Percentiles rank a stretch among this genome's conserved stretches.
Evolutionary conservation across 53 echinoderm and acorn worm species (phyloP).

Genomic region (Apostichopus leukothele): DNA sequence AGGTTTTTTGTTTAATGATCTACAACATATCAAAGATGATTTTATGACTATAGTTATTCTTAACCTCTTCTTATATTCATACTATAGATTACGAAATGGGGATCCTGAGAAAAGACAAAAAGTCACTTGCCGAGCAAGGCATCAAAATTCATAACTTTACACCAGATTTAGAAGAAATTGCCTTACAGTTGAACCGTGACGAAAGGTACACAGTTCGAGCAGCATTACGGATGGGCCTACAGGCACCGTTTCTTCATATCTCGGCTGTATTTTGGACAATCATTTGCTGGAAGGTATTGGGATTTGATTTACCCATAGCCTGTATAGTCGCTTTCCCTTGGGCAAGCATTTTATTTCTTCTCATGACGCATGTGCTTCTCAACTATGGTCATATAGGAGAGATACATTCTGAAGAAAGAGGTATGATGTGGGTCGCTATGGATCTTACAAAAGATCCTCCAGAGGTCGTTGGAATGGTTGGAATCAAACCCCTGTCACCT

Average conservation of each 20-base stretch:
- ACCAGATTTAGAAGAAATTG: background rate
- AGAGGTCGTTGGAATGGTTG: background rate
- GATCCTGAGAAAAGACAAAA: background rate
- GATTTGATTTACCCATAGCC: background rate
- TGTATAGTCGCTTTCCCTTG: background rate
- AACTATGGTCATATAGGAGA: slow-evolving; percentile 8
- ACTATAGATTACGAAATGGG: too few relatives aligned
- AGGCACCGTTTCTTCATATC: slow-evolving; percentile 5
- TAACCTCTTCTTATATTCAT: too few relatives aligned
- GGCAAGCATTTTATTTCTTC: background rate
- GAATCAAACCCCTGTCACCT: background rate
- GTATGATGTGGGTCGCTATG: slow-evolving; percentile 26
- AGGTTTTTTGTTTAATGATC: too few relatives aligned
- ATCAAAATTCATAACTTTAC: background rate
- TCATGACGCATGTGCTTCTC: background rate
- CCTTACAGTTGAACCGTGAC: background rate
- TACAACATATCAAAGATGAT: too few relatives aligned
- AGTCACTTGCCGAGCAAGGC: background rate
- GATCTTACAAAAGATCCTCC: background rate
- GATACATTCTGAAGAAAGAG: background rate
- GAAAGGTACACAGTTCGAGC: background rate
- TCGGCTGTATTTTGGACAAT: background rate
- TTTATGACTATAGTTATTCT: too few relatives aligned
- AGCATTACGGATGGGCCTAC: background rate
- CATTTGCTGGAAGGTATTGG: background rate